Conservation (phyloP, 2,113 vertebrate genomes). For the Sturnira hondurensis region DNA sequence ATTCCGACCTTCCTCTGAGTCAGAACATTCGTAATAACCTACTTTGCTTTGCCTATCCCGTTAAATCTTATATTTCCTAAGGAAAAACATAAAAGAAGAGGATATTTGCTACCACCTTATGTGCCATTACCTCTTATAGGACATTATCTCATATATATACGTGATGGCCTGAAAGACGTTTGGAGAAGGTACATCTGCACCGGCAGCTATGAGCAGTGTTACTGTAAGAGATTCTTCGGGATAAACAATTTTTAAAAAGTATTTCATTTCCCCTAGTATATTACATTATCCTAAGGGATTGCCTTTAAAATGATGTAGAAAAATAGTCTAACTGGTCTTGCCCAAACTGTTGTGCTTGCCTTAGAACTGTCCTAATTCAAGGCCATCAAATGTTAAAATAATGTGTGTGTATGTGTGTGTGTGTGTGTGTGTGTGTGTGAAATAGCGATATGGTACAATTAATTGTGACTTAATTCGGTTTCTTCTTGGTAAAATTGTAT, state of each 20-base stretch:
- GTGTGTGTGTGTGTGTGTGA: background rate
- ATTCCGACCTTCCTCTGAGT: background rate
- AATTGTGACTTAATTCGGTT: background rate
- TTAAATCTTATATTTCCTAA: conserved; percentile 33
- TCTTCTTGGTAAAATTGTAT: background rate
- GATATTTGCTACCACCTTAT: background rate
- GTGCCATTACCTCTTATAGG: background rate
- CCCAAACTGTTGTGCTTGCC: background rate
- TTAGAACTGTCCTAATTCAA: background rate
- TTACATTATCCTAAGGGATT: background rate
- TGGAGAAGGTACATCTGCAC: background rate
- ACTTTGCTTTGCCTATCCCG: conserved; percentile 43
- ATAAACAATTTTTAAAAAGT: conserved; percentile 13
- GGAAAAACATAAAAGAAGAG: background rate
- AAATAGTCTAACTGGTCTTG: background rate
- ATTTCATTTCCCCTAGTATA: background rate
- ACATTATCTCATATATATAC: background rate
- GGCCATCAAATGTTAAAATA: background rate
- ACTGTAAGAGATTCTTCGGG: background rate
- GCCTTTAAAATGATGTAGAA: background rate
- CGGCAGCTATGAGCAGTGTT: background rate
- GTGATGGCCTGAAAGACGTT: background rate
- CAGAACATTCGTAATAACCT: background rate
- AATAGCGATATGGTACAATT: background rate
- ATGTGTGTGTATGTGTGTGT: too few relatives aligned